These are phyloP conservation scores for Puffinus mauretanicus DNA, from an alignment of 2,113 vertebrate species.

Conservation along the genomic window DNA sequence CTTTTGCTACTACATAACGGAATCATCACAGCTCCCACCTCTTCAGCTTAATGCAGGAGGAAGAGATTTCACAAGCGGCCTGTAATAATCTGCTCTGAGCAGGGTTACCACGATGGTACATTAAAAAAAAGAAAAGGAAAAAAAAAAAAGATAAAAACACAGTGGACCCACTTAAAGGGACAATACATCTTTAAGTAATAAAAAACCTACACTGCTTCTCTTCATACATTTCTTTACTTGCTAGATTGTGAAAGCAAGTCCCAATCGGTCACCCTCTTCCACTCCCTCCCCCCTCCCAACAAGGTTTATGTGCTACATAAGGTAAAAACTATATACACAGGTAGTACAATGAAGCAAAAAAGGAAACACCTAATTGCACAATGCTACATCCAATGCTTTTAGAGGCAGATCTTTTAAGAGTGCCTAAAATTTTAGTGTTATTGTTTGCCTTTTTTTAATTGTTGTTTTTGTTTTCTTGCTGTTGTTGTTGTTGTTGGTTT, in stretches of 20 bases:
- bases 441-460: constrained; percentile 62
- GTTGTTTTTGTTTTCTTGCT: not conserved
- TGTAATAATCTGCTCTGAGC: constrained; percentile 34
- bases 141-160: not conserved
- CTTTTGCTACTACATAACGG: constrained; percentile 40
- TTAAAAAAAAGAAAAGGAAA: not conserved
- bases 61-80: not conserved
- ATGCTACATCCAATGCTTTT: constrained; percentile 97
- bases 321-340: constrained; percentile 93
- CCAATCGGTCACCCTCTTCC: constrained; percentile 16
- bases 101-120: constrained; percentile 4
- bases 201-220: constrained; percentile 82
- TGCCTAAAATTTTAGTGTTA: constrained; percentile 93
- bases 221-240: constrained; percentile 77
- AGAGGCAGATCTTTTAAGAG: constrained; percentile 91
- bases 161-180: constrained; percentile 62
- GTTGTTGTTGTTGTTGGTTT: not conserved
- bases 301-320: constrained; percentile 94
- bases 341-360: constrained; percentile 95
- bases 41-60: constrained; percentile 14
- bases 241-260: constrained; percentile 69
- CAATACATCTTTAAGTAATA: constrained; percentile 79
- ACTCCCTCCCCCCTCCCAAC: constrained; percentile 39
- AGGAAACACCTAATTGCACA: constrained; percentile 95
- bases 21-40: constrained; percentile 57